Conservation (phyloP, 2,888 invertebrate species). For the Noctuana brunneofusca region DNA sequence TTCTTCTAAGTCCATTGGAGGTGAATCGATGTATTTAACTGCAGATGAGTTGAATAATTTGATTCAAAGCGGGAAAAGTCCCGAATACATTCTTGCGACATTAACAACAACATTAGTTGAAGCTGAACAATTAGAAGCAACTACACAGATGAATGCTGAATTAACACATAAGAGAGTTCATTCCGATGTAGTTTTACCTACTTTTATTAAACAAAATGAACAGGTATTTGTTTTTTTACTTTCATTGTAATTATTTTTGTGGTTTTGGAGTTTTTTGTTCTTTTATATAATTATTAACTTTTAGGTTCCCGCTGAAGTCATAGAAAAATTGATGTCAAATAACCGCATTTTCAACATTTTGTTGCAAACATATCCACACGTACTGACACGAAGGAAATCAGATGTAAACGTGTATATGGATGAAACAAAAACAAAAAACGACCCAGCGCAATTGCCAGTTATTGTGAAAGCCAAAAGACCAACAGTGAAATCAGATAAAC, state of each 20-base stretch:
- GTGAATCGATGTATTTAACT: constrained; percentile 79
- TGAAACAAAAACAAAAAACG: constrained; percentile 37
- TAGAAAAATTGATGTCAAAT: constrained; percentile 85
- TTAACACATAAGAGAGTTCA: constrained; percentile 69
- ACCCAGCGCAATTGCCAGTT: constrained; percentile 43
- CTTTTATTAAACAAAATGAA: constrained; percentile 88
- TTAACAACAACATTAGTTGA: constrained; percentile 82
- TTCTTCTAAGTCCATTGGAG: constrained; percentile 74
- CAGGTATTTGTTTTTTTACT: constrained; percentile 70
- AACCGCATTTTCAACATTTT: constrained; percentile 86
- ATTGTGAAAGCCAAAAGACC: constrained; percentile 45
- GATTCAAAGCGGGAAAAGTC: constrained; percentile 86
- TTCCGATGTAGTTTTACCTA: constrained; percentile 90
- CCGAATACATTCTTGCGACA: constrained; percentile 85
- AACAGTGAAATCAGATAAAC: constrained; percentile 32
- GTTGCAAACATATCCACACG: constrained; percentile 87
- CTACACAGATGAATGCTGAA: constrained; percentile 73
- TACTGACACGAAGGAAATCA: constrained; percentile 84
- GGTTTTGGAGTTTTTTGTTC: background rate
- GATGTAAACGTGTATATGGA: constrained; percentile 79
- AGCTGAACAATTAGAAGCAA: constrained; percentile 70
- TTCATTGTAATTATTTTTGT: background rate
- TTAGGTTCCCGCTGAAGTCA: constrained; percentile 87
- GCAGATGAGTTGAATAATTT: constrained; percentile 86
- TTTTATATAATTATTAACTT: constrained; percentile 17